A percentile compares a stretch with the other conserved stretches of the same genome.
phyloP scores from a whole-genome alignment of 2,113 vertebrate species.

The Esox niger region DNA sequence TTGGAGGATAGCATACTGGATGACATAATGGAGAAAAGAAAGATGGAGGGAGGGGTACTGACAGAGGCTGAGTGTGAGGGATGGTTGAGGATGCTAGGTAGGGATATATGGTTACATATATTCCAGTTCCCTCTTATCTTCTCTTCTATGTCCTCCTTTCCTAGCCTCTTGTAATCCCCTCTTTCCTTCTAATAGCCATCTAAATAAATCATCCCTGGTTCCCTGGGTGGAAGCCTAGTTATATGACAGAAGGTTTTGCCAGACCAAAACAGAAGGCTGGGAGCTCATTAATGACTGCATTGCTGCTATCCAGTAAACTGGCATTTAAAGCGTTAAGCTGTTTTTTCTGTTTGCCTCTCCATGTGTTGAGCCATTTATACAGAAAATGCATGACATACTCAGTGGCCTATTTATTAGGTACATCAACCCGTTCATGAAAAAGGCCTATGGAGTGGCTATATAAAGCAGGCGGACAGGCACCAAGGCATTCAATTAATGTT shows the following conservation, averaged over 20 bases:
- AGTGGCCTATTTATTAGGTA: too few species aligned
- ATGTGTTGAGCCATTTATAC: too few species aligned
- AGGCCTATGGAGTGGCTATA: too few species aligned
- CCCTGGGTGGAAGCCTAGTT: too few species aligned
- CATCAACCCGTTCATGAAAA: too few species aligned
- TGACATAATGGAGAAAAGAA: neutral
- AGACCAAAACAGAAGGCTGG: neutral
- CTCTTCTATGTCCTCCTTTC: conserved; percentile 22
- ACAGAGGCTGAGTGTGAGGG: neutral
- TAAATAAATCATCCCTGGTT: neutral
- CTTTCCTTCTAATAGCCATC: neutral
- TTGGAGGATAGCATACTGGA: neutral
- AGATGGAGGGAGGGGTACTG: neutral
- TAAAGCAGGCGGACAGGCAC: too few species aligned
- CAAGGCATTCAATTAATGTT: too few species aligned
- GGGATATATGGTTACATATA: neutral
- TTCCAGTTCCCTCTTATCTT: conserved; percentile 25
- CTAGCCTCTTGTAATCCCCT: conserved; percentile 22
- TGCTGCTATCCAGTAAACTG: too few species aligned
- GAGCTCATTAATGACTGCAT: too few species aligned
- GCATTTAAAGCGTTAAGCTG: neutral
- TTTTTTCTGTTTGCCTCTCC: neutral
- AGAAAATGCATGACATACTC: too few species aligned
- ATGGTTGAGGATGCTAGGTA: conserved; percentile 12
- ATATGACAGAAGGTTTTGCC: neutral